These are phyloP conservation scores for Salvelinus sp. DNA, from an alignment of 2,113 vertebrate genomes.

Conservation along the genomic window DNA sequence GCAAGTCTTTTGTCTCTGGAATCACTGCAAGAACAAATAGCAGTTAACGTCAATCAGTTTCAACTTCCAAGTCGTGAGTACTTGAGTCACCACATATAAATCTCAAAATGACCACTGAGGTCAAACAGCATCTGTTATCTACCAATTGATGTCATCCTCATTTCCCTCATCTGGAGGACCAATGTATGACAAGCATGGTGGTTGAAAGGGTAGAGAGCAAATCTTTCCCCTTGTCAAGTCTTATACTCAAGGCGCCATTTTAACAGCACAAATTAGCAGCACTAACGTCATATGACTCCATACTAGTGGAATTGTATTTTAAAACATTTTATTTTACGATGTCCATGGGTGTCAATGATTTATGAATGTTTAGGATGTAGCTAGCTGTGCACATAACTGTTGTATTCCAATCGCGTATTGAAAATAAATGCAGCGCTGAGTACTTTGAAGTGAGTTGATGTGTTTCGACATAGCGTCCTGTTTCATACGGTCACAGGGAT, in stretches of 20 bases:
- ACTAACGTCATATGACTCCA: not conserved
- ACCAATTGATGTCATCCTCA: slow-evolving; percentile 1
- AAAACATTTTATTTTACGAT: not conserved
- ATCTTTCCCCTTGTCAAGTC: not conserved
- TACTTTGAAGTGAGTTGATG: not conserved
- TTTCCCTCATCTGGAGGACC: not conserved
- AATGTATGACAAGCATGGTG: not conserved
- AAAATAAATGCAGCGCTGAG: not conserved
- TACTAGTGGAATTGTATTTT: not conserved
- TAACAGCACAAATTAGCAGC: not conserved
- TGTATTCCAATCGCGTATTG: not conserved
- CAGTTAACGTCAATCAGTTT: not conserved
- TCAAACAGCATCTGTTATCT: not conserved
- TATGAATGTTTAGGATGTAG: too few relatives aligned
- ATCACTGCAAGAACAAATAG: not conserved
- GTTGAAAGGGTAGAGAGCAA: not conserved
- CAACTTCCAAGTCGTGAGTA: not conserved
- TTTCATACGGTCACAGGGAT: not conserved
- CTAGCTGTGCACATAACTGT: too few relatives aligned
- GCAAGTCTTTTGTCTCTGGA: not conserved
- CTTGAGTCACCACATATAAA: not conserved
- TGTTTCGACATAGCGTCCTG: not conserved
- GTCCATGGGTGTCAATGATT: not conserved
- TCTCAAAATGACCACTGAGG: not conserved
- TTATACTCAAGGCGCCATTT: not conserved